Base-by-base conservation (phyloP, 2,113 vertebrate genomes). In the Camelus bactrianus region DNA sequence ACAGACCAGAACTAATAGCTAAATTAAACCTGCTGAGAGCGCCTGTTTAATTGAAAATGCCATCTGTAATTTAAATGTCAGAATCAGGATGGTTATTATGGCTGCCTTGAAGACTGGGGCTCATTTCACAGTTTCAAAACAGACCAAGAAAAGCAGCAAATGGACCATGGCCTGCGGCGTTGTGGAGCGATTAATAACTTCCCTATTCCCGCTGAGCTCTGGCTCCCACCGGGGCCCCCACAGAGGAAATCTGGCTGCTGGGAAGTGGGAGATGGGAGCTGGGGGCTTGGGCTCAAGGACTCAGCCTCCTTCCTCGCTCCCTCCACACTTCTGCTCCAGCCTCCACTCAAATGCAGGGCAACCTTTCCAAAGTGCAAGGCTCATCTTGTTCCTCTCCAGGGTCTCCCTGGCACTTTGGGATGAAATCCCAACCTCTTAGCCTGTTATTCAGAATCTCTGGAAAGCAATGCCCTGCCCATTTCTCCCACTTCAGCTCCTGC, bases 31-130 rank as follows among this genome's bases (percentile, higher is more conserved):
- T 98, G 97, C 98, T 96, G 98, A 98, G 98, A 97, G 96, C 3
- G 93, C 94, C 97, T 97, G 98, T 98, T 98, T 98, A 98, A 99
- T 98, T 99, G 98, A 98, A 98, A 98, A 98, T 95, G 98, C 98
- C 98, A 98, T 98, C 98, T 98, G 98, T 98, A 98, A 99, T 98
- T 98, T 98, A 98, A 98, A 99, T 98, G 98, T 98, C 98, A 98
- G 98, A 96, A 96, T 95, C 32, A 9, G 97, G 96, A 88, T 92
- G 96, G 98, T 98, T 98, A 98, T 98, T 98, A 98, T 69, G 84
- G 86, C 95, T 19, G 96, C 93, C 98, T 98, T 97, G 96, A 98
- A 98, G 98, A 97, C 96, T 42, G 62, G 14, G 93, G 96, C 97
- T 99, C 97, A 98, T 98, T 98, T 98, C 98, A 97, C 98, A 97